Conservation (phyloP, 2,113 vertebrate species). For the Chloropsis cyanopogon region DNA sequence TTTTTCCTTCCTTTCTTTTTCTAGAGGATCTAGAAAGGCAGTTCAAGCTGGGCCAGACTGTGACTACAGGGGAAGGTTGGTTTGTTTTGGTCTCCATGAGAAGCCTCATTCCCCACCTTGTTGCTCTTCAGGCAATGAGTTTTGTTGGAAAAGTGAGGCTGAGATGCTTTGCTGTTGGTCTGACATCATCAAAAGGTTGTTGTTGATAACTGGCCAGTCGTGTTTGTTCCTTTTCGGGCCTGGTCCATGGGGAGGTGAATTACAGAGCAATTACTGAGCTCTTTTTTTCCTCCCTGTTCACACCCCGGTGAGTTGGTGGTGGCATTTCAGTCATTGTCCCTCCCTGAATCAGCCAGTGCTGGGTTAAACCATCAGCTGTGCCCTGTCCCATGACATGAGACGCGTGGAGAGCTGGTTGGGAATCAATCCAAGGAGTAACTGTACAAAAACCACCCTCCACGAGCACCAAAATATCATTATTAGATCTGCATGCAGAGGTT, state of each 20-base stretch:
- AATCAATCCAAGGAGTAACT: background rate
- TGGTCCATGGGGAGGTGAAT: background rate
- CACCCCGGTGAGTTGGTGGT: fast-evolving
- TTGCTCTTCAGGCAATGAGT: background rate
- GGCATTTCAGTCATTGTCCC: background rate
- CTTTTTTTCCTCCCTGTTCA: background rate
- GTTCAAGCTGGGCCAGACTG: background rate
- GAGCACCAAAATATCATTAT: background rate
- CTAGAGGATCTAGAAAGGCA: constrained; percentile 14
- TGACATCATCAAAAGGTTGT: background rate
- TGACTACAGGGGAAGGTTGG: background rate
- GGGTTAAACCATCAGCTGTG: background rate
- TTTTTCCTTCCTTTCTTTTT: background rate
- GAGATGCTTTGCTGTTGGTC: background rate
- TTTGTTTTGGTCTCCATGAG: constrained; percentile 20
- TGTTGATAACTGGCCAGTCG: background rate
- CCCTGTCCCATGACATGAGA: background rate
- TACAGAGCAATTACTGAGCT: background rate
- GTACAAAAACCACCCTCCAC: background rate
- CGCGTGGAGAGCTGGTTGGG: background rate
- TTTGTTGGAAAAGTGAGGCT: background rate
- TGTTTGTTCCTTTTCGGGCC: background rate
- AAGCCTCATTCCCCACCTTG: background rate
- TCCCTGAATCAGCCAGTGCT: background rate
- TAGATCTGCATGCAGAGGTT: background rate